These are phyloP conservation scores for Leptodactylus fallax DNA, from an alignment of 2,797 vertebrate species.

Conservation along the genomic window DNA sequence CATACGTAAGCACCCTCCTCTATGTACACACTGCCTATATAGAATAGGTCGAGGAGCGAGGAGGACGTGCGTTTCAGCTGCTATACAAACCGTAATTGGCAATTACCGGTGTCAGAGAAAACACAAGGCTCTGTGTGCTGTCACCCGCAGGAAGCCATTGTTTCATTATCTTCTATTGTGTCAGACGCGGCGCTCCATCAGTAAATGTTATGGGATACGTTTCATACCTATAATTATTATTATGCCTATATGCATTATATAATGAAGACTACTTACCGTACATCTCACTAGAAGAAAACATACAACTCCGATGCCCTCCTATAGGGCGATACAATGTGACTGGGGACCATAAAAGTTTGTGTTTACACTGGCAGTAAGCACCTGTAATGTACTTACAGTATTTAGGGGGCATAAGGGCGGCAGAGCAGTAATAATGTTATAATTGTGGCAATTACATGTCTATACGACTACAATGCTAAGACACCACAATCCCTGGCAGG, in stretches of 20 bases:
- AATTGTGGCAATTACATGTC: neutral
- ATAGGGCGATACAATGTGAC: neutral
- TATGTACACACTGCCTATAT: too few species aligned
- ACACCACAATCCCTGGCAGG: neutral
- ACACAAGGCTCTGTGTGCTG: slow-evolving; percentile 1
- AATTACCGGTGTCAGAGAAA: slow-evolving; percentile 32
- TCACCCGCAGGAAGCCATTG: slow-evolving; percentile 14
- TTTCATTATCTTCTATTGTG: slow-evolving; percentile 47
- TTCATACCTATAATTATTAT: slow-evolving; percentile 55
- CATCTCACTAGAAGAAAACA: neutral
- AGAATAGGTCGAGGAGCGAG: neutral
- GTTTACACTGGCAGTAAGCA: neutral
- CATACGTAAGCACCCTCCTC: too few species aligned
- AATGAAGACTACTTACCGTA: neutral
- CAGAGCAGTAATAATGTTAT: neutral
- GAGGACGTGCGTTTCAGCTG: neutral
- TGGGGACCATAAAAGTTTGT: neutral
- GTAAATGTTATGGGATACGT: slow-evolving; percentile 6
- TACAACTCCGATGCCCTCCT: neutral
- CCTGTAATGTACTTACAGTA: neutral
- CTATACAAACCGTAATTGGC: neutral
- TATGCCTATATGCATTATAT: slow-evolving; percentile 35
- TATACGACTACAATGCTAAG: neutral
- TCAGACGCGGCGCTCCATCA: neutral
- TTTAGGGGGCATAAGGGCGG: neutral